Evolutionary conservation across 2,113 vertebrate species (phyloP).

Genomic region (Eolophus roseicapilla): DNA sequence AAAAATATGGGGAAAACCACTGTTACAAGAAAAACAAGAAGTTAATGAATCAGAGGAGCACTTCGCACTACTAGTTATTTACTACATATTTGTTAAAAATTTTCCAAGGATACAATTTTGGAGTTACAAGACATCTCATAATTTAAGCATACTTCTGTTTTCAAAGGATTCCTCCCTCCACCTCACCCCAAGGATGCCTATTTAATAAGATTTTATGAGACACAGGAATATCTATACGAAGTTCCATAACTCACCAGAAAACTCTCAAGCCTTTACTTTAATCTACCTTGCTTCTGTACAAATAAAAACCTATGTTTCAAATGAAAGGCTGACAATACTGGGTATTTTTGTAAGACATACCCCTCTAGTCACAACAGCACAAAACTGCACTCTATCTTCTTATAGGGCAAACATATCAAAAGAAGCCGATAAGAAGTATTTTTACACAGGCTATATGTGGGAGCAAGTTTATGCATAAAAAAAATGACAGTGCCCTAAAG

Average conservation of each 20-base stretch:
- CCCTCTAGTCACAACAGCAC: neutral
- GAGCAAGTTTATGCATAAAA: neutral
- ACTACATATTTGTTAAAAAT: neutral
- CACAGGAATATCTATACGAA: neutral
- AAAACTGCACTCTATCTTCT: neutral
- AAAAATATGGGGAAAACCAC: neutral
- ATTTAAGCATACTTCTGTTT: neutral
- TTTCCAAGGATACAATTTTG: neutral
- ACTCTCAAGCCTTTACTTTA: neutral
- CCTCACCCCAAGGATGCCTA: neutral
- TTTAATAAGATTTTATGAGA: neutral
- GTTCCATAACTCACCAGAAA: neutral
- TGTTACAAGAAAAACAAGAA: neutral
- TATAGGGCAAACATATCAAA: neutral
- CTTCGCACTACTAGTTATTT: neutral
- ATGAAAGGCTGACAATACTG: neutral
- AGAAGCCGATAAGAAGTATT: neutral
- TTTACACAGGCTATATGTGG: neutral
- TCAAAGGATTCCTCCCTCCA: neutral
- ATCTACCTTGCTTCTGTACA: neutral
- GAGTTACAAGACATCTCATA: neutral
- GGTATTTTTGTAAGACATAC: neutral
- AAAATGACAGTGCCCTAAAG: neutral
- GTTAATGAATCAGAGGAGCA: neutral
- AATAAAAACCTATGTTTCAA: neutral